phyloP scores from a whole-genome alignment of 2,797 vertebrate species.

The Sebastes iracundus region DNA sequence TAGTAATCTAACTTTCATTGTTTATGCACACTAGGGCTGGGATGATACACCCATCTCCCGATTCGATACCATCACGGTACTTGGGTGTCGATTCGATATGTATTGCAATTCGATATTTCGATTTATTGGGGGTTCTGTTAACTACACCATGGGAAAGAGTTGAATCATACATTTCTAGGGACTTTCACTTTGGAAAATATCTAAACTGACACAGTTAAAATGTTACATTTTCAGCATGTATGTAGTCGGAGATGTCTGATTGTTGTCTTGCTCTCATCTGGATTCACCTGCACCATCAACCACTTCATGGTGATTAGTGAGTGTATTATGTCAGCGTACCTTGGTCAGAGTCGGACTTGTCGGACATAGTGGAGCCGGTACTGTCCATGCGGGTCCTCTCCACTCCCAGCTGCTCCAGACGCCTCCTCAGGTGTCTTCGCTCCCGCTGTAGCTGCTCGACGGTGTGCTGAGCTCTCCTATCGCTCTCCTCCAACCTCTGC shows the following conservation, averaged over 20 bases:
- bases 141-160: too few species aligned
- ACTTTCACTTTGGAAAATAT: too few species aligned
- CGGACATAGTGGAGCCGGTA: conserved; percentile 87
- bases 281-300: neutral
- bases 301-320: neutral
- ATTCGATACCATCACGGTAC: too few species aligned
- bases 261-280: neutral
- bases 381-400: conserved; percentile 93
- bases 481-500: conserved; percentile 93
- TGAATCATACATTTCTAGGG: too few species aligned
- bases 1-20: neutral
- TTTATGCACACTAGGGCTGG: neutral
- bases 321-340: conserved; percentile 73
- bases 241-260: too few species aligned
- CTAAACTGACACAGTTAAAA: too few species aligned
- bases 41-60: too few species aligned
- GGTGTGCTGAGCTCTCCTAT: conserved; percentile 90
- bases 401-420: conserved; percentile 92
- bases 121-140: too few species aligned
- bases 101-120: too few species aligned
- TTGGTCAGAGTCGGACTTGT: conserved; percentile 92
- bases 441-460: conserved; percentile 94
- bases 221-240: too few species aligned
- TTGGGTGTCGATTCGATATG: too few species aligned
- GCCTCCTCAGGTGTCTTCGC: conserved; percentile 91